phyloP scores from a whole-genome alignment of 37 sponge, comb jelly and placozoan species.

The Mnemiopsis leidyi region DNA sequence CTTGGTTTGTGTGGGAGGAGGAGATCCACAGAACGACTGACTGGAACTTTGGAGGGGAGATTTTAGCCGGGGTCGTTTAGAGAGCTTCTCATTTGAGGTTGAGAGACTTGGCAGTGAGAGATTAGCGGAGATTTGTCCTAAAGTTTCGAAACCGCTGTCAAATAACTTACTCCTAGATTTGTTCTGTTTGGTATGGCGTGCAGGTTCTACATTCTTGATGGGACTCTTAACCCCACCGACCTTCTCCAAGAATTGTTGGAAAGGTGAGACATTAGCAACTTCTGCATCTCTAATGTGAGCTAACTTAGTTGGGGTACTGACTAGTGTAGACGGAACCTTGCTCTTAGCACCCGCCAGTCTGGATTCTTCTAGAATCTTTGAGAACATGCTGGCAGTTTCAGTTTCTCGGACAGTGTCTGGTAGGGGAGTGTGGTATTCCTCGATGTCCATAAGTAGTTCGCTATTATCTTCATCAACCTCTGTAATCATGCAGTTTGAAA shows the following conservation, averaged over 20 bases:
- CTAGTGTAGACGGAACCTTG: background rate
- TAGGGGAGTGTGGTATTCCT: slow-evolving; percentile 16
- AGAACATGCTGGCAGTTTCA: background rate
- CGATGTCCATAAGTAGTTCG: slow-evolving; percentile 9
- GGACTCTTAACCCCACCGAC: slow-evolving; percentile 13
- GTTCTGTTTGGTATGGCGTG: background rate
- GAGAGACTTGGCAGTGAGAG: background rate
- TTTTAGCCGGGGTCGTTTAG: background rate
- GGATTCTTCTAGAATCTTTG: slow-evolving; percentile 25
- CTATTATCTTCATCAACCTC: background rate
- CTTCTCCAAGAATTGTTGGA: slow-evolving; percentile 9
- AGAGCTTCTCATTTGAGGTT: background rate
- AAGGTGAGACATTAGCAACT: slow-evolving; percentile 18
- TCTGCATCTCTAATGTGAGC: slow-evolving; percentile 21
- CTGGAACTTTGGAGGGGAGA: background rate
- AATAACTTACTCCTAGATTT: background rate
- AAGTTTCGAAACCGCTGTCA: background rate
- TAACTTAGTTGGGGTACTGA: slow-evolving; percentile 14
- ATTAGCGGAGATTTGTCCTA: background rate
- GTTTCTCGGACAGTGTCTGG: background rate
- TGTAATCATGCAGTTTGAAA: slow-evolving; percentile 29
- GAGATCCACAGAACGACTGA: background rate
- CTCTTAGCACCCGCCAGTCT: background rate
- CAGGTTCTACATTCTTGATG: background rate
- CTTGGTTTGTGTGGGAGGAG: background rate